phyloP scores from a whole-genome alignment of 2,888 invertebrate genomes.

The Linnaemya tessellans region DNA sequence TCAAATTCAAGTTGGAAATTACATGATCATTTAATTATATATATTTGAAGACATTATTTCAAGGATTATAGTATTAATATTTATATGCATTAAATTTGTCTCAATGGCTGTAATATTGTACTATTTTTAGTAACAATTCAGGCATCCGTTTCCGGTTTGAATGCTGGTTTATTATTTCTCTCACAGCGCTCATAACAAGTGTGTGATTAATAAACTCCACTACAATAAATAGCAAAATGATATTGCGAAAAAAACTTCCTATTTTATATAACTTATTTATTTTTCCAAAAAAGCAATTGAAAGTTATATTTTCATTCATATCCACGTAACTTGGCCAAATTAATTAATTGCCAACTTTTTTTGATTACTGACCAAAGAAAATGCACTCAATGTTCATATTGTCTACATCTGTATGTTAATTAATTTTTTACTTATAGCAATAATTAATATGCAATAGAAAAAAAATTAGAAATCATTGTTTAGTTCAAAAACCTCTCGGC shows the following conservation, averaged over 20 bases:
- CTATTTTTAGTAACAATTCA: neutral
- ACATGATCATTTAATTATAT: no score
- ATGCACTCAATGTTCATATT: neutral
- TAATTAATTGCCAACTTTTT: neutral
- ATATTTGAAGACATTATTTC: no score
- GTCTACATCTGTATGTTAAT: slow-evolving; percentile 29
- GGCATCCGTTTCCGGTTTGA: neutral
- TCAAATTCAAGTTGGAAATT: no score
- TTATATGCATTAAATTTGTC: no score
- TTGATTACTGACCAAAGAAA: neutral
- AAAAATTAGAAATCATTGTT: neutral
- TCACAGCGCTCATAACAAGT: neutral
- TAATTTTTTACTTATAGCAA: neutral
- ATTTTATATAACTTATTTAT: neutral
- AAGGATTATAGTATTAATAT: no score
- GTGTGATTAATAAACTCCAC: neutral
- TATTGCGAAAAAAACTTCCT: slow-evolving; percentile 7
- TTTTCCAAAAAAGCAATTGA: slow-evolving; percentile 8
- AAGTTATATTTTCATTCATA: neutral
- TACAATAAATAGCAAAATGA: neutral
- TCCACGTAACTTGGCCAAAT: neutral
- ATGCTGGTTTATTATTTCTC: neutral
- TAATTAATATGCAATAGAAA: slow-evolving; percentile 5
- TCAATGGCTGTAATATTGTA: no score
- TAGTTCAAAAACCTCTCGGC: slow-evolving; percentile 40